Evolutionary conservation across 2,113 vertebrate genomes (phyloP).

Genomic region (Heterotilapia buettikoferi): DNA sequence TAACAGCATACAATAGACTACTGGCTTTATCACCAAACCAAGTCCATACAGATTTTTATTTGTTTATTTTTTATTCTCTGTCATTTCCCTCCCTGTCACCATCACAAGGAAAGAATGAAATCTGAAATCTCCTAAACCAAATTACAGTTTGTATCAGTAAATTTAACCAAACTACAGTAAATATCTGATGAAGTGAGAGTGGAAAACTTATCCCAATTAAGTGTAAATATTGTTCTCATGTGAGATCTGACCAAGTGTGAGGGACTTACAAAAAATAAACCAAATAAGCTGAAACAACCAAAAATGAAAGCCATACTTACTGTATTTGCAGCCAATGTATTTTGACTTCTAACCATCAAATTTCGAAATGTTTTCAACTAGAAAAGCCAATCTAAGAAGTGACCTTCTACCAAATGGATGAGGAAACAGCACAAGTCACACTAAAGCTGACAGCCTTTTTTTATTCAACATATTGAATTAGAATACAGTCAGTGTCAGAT

Average conservation of each 20-base stretch:
- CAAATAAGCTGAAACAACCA: fast-evolving
- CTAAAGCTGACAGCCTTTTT: neutral
- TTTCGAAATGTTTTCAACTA: neutral
- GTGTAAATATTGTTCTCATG: fast-evolving
- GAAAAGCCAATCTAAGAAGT: fast-evolving
- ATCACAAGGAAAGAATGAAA: neutral
- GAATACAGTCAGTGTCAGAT: constrained; percentile 12
- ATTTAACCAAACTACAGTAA: neutral
- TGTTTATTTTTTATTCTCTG: neutral
- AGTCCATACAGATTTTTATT: neutral
- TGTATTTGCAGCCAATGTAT: neutral
- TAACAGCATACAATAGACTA: neutral
- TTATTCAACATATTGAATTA: constrained; percentile 17
- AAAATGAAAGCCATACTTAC: neutral
- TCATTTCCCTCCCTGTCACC: neutral
- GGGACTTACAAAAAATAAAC: neutral
- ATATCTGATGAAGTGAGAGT: neutral
- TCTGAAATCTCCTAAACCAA: neutral
- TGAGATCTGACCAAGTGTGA: neutral
- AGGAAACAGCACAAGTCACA: neutral
- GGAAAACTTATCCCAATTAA: neutral
- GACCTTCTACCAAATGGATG: neutral
- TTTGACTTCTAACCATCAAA: neutral
- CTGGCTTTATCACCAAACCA: neutral
- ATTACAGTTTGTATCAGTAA: neutral